Evolutionary conservation across 37 sponge, comb jelly and placozoan species (phyloP), one percentile per base, ranked within the genome.

Genomic region (Amphimedon queenslandica): DNA sequence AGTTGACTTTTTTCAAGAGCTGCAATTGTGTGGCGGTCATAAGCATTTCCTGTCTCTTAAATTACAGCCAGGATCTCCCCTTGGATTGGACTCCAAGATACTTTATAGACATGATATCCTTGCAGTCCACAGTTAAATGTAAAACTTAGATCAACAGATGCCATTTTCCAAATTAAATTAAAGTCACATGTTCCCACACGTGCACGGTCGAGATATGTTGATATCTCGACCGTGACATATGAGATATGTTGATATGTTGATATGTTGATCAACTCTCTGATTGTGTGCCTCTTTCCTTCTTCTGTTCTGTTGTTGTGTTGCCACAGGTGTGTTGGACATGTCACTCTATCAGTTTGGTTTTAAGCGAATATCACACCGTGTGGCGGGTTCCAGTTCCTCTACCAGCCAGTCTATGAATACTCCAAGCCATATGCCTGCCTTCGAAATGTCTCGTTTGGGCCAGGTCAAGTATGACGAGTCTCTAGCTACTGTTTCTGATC

Each of bases 281-380:
- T n/a, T n/a, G n/a, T n/a, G n/a, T n/a, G n/a, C n/a, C n/a, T n/a
- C n/a, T n/a, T n/a, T n/a, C n/a, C n/a, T n/a, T n/a, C n/a, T n/a
- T n/a, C n/a, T n/a, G n/a, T n/a, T n/a, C n/a, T n/a, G n/a, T n/a
- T n/a, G n/a, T n/a, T n/a, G n/a, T n/a, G n/a, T n/a, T n/a, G n/a
- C n/a, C n/a, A n/a, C n/a, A n/a, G n/a, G n/a, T n/a, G n/a, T n/a
- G n/a, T n/a, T n/a, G n/a, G 55, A 60, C 6, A 73, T 73, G 74
- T 75, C 76, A 11, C 66, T 75, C 8, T 75, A 64, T 40, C 65
- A 63, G 29, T 75, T 75, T 36, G 76, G 76, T 13, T 75, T 75
- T 75, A 36, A 35, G 13, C 76, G 76, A 25, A 29, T 63, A n/a
- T 8, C 10, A 21, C 29, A 10, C 29, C 11, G 21, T 33, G n/a